Evolutionary conservation across 1,140 invertebrate genomes (phyloP).

Genomic region (Ceratoteleas bidentatus): DNA sequence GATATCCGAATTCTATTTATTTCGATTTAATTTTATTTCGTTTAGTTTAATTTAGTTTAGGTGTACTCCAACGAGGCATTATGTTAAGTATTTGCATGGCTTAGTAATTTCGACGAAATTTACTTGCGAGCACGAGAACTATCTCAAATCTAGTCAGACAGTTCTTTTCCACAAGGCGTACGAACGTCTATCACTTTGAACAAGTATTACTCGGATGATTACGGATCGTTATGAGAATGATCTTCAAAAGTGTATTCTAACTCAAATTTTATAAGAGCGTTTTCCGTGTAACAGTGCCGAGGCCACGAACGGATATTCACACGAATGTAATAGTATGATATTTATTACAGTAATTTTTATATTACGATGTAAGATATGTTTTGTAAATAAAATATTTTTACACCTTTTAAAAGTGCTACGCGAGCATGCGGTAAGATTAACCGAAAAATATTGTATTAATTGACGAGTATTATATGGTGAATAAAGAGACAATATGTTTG

Average conservation of each 20-base stretch:
- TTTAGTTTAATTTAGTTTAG: constrained; percentile 6
- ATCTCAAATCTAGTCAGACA: constrained; percentile 32
- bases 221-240: background rate
- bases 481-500: constrained; percentile 20
- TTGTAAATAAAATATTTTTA: constrained; percentile 49
- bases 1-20: background rate
- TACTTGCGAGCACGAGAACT: constrained; percentile 25
- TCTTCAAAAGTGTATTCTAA: background rate
- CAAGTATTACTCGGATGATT: background rate
- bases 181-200: constrained; percentile 1
- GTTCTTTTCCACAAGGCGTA: background rate
- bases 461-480: background rate
- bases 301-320: too few relatives aligned
- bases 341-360: constrained; percentile 25
- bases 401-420: background rate
- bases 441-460: constrained; percentile 11
- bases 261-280: background rate
- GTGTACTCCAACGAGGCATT: background rate
- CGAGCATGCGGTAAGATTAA: constrained; percentile 9
- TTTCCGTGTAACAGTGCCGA: constrained; percentile 17
- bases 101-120: constrained; percentile 3
- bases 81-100: too few relatives aligned
- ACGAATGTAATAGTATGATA: constrained; percentile 7
- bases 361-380: constrained; percentile 26
- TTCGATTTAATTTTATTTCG: background rate